phyloP scores from a whole-genome alignment of 2,113 vertebrate genomes.

The Oreochromis tanganicae region DNA sequence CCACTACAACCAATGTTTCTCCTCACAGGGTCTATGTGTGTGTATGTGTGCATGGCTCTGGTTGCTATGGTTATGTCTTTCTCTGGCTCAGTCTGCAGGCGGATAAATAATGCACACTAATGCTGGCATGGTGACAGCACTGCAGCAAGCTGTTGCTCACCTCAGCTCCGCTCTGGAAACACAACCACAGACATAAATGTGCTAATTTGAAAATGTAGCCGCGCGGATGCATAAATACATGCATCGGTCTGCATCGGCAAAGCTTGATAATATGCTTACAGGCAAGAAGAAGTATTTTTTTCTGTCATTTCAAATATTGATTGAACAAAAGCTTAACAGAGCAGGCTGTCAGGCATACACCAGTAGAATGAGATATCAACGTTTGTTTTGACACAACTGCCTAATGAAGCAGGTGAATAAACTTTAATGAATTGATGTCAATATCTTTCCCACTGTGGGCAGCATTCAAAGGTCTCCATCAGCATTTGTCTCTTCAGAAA shows the following conservation, averaged over 20 bases:
- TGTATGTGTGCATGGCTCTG: slow-evolving; percentile 3
- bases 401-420: slow-evolving; percentile 37
- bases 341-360: slow-evolving; percentile 5
- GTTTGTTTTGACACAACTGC: slow-evolving; percentile 30
- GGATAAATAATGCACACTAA: slow-evolving; percentile 73
- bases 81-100: slow-evolving; percentile 58
- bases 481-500: background rate
- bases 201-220: background rate
- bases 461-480: slow-evolving; percentile 5
- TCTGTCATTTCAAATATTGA: background rate
- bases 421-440: slow-evolving; percentile 37
- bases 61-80: slow-evolving; percentile 69
- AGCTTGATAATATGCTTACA: background rate
- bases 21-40: background rate
- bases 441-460: background rate
- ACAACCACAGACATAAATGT: slow-evolving; percentile 37
- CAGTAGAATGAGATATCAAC: slow-evolving; percentile 23
- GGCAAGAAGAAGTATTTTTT: background rate
- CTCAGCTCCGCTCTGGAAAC: slow-evolving; percentile 44
- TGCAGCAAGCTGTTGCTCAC: slow-evolving; percentile 70
- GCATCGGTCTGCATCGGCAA: background rate
- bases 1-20: slow-evolving; percentile 9
- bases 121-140: slow-evolving; percentile 68
- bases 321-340: background rate
- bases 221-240: background rate